Percentiles rank a stretch among this genome's conserved stretches.
Evolutionary conservation across 1,140 invertebrate species (phyloP).

Genomic region (Drepana arcuata): DNA sequence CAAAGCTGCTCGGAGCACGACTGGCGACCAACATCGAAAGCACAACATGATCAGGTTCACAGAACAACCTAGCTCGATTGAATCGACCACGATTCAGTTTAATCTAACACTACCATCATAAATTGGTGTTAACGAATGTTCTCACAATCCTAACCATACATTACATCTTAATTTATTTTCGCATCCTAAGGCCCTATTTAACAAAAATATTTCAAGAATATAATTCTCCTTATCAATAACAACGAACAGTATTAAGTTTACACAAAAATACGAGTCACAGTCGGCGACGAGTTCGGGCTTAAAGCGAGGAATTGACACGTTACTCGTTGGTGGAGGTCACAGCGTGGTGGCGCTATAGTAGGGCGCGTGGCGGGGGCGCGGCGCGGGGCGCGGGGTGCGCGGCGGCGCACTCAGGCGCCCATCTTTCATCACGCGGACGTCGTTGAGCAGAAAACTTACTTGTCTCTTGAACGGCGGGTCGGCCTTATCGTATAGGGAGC

Average conservation of each 20-base stretch:
- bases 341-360: constrained; percentile 59
- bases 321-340: constrained; percentile 36
- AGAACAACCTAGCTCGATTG: constrained; percentile 34
- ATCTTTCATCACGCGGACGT: constrained; percentile 81
- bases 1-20: constrained; percentile 51
- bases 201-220: constrained; percentile 65
- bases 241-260: constrained; percentile 61
- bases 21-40: constrained; percentile 61
- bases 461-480: constrained; percentile 81
- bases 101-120: constrained; percentile 51
- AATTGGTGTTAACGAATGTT: constrained; percentile 48
- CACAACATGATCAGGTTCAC: constrained; percentile 54
- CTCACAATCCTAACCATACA: constrained; percentile 53
- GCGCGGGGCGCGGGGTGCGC: constrained; percentile 23
- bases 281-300: constrained; percentile 51
- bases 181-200: constrained; percentile 56
- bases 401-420: constrained; percentile 68
- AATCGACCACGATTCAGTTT: constrained; percentile 64
- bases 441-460: constrained; percentile 87
- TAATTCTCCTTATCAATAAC: constrained; percentile 62
- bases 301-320: constrained; percentile 62
- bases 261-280: constrained; percentile 57
- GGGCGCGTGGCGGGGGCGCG: constrained; percentile 15
- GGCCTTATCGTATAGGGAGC: constrained; percentile 75
- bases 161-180: constrained; percentile 49